Evolutionary conservation across 2,888 invertebrate genomes (phyloP), one percentile per base, ranked within the genome.

Genomic region (Hymenopus coronatus): DNA sequence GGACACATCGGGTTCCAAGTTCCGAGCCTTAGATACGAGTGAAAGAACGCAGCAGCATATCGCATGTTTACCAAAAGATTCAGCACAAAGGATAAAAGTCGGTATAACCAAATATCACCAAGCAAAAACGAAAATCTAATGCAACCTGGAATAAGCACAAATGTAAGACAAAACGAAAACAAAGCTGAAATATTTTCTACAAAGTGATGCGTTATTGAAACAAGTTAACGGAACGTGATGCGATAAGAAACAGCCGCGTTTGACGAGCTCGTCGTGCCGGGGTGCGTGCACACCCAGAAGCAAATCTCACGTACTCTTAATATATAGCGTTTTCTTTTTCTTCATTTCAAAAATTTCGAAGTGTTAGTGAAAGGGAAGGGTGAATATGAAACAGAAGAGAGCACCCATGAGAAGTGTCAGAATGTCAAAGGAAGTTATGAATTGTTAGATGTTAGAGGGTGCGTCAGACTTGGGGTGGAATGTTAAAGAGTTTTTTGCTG

Each of bases 351-450:
- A 70, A 20, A 20, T 70, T 70, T 70, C 54, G 54, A 70, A 54
- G 20, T 54, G 54, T 7, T 20, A 20, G 54, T 3, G 4, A 54
- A 25, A 15, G 54, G 20, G 54, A 25, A 70, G 54, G 54, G 54
- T 70, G 54, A 70, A 70, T 70, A 70, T 70, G 54, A 70, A 70
- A 20, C 54, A 70, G 54, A 70, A 70, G 54, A 70, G 54, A 70
- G 54, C 54, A 70, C 54, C 54, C 54, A 20, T 70, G 54, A 70
- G 54, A 70, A 70, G 54, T 84, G 33, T 84, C 84, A 33, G 33
- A 84, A 84, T 30, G 84, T 84, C 84, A 84, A 84, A 84, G 28
- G 33, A 33, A 84, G 84, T 84, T 84, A 33, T 84, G 84, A 84
- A 84, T 84, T 84, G 33, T 40, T 84, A 15, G 54, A 70, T 15